phyloP scores from a whole-genome alignment of 2,888 invertebrate genomes.

The Drosophila infuscata region DNA sequence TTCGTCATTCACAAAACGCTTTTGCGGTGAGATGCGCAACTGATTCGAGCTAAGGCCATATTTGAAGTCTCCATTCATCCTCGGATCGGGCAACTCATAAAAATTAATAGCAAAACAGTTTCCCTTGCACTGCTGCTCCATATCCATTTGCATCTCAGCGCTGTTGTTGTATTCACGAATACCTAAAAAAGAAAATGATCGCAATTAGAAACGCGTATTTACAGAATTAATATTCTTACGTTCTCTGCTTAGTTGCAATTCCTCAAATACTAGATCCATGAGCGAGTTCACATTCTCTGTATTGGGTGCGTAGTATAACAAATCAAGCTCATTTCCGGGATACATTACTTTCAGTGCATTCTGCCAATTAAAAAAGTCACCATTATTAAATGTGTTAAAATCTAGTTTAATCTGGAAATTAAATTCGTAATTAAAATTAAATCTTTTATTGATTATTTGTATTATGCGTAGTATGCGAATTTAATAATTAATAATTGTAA shows the following conservation, averaged over 20 bases:
- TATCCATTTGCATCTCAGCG: constrained; percentile 64
- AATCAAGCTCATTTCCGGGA: constrained; percentile 74
- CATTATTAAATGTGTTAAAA: not conserved
- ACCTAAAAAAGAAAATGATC: constrained; percentile 39
- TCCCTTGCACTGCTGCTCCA: constrained; percentile 73
- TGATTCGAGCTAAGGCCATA: constrained; percentile 86
- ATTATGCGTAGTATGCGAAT: not conserved
- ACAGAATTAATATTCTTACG: constrained; percentile 53
- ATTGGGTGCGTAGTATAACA: constrained; percentile 74
- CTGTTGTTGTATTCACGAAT: constrained; percentile 57
- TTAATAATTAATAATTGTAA: not conserved
- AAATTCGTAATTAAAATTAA: not conserved
- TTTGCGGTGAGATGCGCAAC: constrained; percentile 82
- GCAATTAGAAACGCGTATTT: not conserved
- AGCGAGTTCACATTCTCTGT: constrained; percentile 55
- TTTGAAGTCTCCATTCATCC: constrained; percentile 33
- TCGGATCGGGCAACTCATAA: constrained; percentile 50
- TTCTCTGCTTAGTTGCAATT: constrained; percentile 65
- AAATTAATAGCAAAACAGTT: constrained; percentile 79
- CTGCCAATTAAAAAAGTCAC: constrained; percentile 42
- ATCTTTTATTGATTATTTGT: too few relatives aligned
- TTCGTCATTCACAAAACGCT: constrained; percentile 81
- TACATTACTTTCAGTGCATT: constrained; percentile 55
- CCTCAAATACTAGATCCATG: constrained; percentile 73
- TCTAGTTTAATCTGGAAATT: not conserved